These are phyloP conservation scores for Molorchus minor DNA, from an alignment of 2,888 invertebrate species.

Conservation along the genomic window DNA sequence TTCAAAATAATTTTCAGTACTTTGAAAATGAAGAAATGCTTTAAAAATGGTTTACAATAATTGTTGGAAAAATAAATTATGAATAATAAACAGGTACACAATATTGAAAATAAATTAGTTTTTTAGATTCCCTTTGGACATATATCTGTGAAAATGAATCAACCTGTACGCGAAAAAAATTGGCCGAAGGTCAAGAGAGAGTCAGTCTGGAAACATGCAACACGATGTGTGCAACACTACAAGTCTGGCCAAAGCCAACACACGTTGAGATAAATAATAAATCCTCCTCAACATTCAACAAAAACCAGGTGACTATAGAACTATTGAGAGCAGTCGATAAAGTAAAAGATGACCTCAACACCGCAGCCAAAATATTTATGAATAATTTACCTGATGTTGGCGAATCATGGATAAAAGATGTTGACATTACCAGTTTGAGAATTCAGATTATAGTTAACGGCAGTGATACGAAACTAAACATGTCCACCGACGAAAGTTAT, in stretches of 20 bases:
- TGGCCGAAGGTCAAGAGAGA: constrained; percentile 59
- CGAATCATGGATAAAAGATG: constrained; percentile 17
- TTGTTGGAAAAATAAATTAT: too few relatives aligned
- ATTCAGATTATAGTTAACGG: constrained; percentile 59
- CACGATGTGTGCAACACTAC: constrained; percentile 74
- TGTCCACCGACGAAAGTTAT: constrained; percentile 78
- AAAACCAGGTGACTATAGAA: constrained; percentile 64
- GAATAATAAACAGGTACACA: too few relatives aligned
- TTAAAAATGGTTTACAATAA: too few relatives aligned
- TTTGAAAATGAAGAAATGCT: too few relatives aligned
- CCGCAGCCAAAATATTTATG: constrained; percentile 64
- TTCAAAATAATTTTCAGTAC: too few relatives aligned
- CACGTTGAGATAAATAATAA: constrained; percentile 69
- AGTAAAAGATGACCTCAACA: constrained; percentile 60
- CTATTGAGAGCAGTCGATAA: constrained; percentile 64
- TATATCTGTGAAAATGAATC: constrained; percentile 71
- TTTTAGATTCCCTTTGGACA: constrained; percentile 65
- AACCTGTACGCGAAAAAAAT: constrained; percentile 67
- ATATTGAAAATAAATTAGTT: not conserved
- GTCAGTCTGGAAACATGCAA: constrained; percentile 74
- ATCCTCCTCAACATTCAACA: constrained; percentile 67
- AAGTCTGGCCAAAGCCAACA: constrained; percentile 81
- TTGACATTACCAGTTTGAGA: constrained; percentile 30
- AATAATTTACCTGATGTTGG: constrained; percentile 36
- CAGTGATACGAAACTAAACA: constrained; percentile 62